Evolutionary conservation across 2,113 vertebrate species (phyloP).

Genomic region (Caloenas nicobarica): DNA sequence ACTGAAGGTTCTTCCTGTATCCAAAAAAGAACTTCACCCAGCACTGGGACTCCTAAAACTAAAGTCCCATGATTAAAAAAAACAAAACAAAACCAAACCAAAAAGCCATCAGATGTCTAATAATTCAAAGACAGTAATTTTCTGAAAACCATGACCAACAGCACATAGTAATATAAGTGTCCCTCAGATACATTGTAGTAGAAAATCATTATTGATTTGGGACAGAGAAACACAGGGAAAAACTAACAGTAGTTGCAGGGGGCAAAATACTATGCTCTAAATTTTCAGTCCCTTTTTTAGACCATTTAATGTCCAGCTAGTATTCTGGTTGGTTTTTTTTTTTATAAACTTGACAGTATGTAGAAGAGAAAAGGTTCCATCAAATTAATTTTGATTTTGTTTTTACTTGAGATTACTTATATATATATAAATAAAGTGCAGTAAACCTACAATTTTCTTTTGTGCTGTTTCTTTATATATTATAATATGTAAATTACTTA

Average conservation of each 20-base stretch:
- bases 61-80: background rate
- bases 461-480: background rate
- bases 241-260: background rate
- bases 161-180: background rate
- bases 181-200: background rate
- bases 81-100: background rate
- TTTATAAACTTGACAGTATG: background rate
- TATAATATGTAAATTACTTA: background rate
- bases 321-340: background rate
- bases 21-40: background rate
- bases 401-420: background rate
- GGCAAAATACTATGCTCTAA: background rate
- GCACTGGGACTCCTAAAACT: background rate
- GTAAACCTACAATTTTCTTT: background rate
- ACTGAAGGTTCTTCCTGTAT: background rate
- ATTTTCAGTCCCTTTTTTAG: background rate
- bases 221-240: background rate
- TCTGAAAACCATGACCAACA: background rate
- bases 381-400: background rate
- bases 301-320: background rate
- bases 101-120: background rate
- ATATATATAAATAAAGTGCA: background rate
- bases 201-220: background rate
- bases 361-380: background rate
- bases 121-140: background rate